Conservation (phyloP, 2,113 vertebrate species). For the Pangasianodon gigas region DNA sequence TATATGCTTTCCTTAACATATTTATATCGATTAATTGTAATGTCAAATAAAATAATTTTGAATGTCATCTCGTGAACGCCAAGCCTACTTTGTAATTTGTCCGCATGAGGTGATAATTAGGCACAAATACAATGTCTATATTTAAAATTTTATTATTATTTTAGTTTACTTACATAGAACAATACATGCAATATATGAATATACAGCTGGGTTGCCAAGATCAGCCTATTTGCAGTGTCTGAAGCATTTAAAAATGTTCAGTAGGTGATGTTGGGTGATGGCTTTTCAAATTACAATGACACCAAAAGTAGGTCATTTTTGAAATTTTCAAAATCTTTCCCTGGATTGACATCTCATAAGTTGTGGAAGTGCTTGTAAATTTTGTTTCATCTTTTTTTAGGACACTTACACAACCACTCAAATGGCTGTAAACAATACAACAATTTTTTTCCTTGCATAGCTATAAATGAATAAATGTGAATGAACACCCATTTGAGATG, state of each 20-base stretch:
- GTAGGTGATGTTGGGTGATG: background rate
- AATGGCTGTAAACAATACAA: background rate
- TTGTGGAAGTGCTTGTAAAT: background rate
- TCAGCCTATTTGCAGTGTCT: background rate
- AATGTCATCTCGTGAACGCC: slow-evolving; percentile 84
- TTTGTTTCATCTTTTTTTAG: background rate
- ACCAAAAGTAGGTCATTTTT: background rate
- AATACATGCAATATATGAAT: background rate
- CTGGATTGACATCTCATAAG: background rate
- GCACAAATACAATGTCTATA: background rate
- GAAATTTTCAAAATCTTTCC: background rate
- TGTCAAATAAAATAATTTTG: slow-evolving; percentile 95
- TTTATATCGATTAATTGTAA: slow-evolving; percentile 94
- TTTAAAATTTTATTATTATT: background rate
- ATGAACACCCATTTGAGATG: background rate
- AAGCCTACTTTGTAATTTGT: slow-evolving; percentile 25
- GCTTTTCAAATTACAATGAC: background rate
- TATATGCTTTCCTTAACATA: slow-evolving; percentile 85
- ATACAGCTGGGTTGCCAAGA: background rate
- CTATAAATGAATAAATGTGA: background rate
- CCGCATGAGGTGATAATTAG: background rate
- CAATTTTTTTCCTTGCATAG: too few species aligned
- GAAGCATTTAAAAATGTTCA: background rate
- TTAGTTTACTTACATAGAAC: background rate
- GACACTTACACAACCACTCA: background rate